Base-by-base conservation (phyloP, 2,888 invertebrate species). In the Parelbella ahira region DNA sequence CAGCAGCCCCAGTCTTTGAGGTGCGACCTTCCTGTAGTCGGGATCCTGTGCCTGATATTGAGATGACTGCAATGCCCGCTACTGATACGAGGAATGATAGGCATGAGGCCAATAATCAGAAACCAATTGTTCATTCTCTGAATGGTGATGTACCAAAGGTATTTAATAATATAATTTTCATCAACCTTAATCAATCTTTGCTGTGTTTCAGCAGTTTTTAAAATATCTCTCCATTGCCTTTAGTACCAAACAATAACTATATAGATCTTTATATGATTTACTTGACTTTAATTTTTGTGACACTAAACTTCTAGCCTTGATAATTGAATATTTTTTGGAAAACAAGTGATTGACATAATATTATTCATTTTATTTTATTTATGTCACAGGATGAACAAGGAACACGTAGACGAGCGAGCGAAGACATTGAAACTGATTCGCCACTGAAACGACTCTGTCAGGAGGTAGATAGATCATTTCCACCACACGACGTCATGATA, bases 401-500 rank as follows among this genome's bases (percentile, higher is more conserved):
- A 44, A 58, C 60, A 24, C 86, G 86, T 59, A 63, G 86, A 46
- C 63, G 80, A 18, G 58, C 72, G 5, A 83, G 84, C 45, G 79
- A 78, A 51, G 86, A 87, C 11, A 53, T 70, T n/a, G 84, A 83
- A 49, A 73, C 76, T 1, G 88, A 88, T 49, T 82, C 84, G 4
- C 88, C 88, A 0, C 62, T 87, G 1, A 81, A 89, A 55, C 82
- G 78, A 54, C 75, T 89, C 8, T 86, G 88, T 47, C 79, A 78
- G 44, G 89, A 89, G 68, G 78, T 89, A 8, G 84, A 89, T 47
- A 84, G 77, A 51, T 80, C 83, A 1, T 89, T 88, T 49, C 83
- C 84, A 0, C 83, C 89, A 29, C 89, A 91, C 60, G 90, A 91
- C 70, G 79, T 82, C 38, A 90, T 91, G 73, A 77, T 91, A 38